Percentiles rank a stretch among this genome's conserved stretches.
phyloP scores from a whole-genome alignment of 2,113 vertebrate species.

The Notechis scutatus region DNA sequence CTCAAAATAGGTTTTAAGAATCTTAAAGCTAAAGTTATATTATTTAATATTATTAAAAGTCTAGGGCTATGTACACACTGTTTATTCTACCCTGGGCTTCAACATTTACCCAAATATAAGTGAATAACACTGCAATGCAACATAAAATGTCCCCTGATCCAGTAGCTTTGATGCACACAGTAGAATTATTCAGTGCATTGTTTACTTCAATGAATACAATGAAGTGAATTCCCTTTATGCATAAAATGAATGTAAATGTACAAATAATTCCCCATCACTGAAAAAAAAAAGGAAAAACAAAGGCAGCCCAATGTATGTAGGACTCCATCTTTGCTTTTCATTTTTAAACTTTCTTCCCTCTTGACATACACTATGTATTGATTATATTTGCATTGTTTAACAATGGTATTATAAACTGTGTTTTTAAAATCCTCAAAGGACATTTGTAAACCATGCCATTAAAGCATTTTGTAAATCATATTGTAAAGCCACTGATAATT shows the following conservation, averaged over 20 bases:
- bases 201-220: background rate
- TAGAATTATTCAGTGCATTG: background rate
- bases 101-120: conserved; percentile 27
- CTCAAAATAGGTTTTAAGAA: conserved; percentile 24
- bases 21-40: background rate
- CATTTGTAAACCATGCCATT: conserved; percentile 65
- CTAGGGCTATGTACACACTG: background rate
- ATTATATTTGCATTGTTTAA: conserved; percentile 51
- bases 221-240: background rate
- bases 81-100: conserved; percentile 11
- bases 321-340: conserved; percentile 39
- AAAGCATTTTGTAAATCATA: conserved; percentile 63
- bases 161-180: background rate
- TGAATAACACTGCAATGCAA: conserved; percentile 7
- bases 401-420: conserved; percentile 60
- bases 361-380: conserved; percentile 39
- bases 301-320: background rate
- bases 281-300: background rate
- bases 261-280: background rate
- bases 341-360: conserved; percentile 38
- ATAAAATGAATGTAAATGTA: too few species aligned
- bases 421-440: conserved; percentile 63
- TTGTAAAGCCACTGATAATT: conserved; percentile 67
- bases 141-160: conserved; percentile 27
- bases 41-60: conserved; percentile 17